phyloP scores from a whole-genome alignment of 1,140 invertebrate genomes.

The Phymastichus coffea region DNA sequence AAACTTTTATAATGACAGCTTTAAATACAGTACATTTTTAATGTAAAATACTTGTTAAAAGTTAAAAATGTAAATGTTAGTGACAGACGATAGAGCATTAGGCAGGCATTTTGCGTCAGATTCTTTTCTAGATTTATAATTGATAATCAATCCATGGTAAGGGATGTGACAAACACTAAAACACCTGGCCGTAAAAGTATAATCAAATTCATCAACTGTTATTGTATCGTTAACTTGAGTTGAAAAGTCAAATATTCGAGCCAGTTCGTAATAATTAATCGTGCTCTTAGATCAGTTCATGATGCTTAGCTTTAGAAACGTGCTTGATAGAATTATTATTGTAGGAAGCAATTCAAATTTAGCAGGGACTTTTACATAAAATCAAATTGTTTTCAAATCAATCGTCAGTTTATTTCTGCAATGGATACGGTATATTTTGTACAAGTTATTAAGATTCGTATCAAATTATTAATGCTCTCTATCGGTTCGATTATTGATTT shows the following conservation, averaged over 20 bases:
- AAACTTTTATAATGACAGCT: slow-evolving; percentile 23
- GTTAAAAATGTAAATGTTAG: slow-evolving; percentile 26
- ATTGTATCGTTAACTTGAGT: not conserved
- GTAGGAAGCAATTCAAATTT: too few species aligned
- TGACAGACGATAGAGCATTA: slow-evolving; percentile 17
- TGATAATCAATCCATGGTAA: not conserved
- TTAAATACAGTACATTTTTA: slow-evolving; percentile 25
- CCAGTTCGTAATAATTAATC: not conserved
- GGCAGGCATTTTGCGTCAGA: slow-evolving; percentile 5
- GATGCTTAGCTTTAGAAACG: not conserved
- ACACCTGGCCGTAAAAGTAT: not conserved
- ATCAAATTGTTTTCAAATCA: too few species aligned
- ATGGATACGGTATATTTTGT: too few species aligned
- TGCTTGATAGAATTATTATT: too few species aligned
- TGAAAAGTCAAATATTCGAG: not conserved
- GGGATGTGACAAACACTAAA: not conserved
- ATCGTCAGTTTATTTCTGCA: too few species aligned
- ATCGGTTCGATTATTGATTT: too few species aligned
- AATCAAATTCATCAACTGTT: slow-evolving; percentile 1
- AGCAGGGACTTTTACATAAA: too few species aligned
- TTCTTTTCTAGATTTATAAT: too few species aligned
- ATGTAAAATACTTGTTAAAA: slow-evolving; percentile 27
- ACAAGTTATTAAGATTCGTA: too few species aligned
- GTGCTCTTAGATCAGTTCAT: not conserved
- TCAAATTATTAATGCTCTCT: too few species aligned